Evolutionary conservation across 2,113 vertebrate genomes (phyloP), one percentile per base, ranked within the genome.

Genomic region (Hemicordylus capensis): DNA sequence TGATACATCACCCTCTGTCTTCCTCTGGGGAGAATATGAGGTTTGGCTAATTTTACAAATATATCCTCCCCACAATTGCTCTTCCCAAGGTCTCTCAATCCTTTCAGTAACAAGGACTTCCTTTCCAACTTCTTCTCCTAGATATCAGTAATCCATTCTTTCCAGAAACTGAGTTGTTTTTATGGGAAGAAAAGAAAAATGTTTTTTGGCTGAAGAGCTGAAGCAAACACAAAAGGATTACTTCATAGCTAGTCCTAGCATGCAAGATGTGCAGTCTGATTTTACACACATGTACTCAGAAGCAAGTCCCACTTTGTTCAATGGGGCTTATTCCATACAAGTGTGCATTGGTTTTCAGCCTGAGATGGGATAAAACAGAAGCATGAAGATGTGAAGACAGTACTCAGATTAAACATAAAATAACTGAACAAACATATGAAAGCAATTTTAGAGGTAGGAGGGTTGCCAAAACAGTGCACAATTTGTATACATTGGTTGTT

Each of bases 371-470:
- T 22, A 22, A 81, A 56, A 76, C 54, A 75, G 42, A 70, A 86
- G 46, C 69, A 80, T 74, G 81, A 24, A 74, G 46, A 34, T 39
- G 69, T 22, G 37, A 72, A 75, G 59, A 74, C 34, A 58, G 44
- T 37, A 80, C 75, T 54, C 48, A 80, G 78, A 58, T 80, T 75
- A 64, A 80, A 86, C 44, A 42, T 37, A 76, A 76, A 39, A 39
- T 28, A 37, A 63, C 20, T n/a, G 24, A 39, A 26, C 17, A 64
- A 66, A 75, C 34, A 66, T 31, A 64, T 42, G 70, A 80, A 26
- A 80, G 77, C 20, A 86, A 54, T 74, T 80, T 66, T 80, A 20
- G 63, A 44, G 14, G 24, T 39, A 81, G 24, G 31, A 81, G 24
- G 26, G 1, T 67, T 74, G 44, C 70, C 85, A 76, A 67, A 81